Conservation (phyloP, 2,797 vertebrate genomes). For the Catharus ustulatus region DNA sequence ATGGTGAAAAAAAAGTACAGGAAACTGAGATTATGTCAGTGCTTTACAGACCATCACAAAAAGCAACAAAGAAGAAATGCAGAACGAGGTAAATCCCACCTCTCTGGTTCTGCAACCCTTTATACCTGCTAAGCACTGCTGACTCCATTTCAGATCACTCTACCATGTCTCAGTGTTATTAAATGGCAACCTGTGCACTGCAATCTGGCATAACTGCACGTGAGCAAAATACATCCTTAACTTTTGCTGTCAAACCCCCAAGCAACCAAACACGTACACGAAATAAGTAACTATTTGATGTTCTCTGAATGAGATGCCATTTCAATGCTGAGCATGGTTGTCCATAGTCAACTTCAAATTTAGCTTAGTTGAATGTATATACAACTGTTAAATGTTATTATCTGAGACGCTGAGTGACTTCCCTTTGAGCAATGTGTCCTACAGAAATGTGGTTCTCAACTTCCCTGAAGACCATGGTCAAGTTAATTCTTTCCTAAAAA, state of each 20-base stretch:
- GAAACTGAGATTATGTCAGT: not conserved
- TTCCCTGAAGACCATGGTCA: not conserved
- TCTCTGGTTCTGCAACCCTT: not conserved
- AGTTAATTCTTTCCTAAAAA: not conserved
- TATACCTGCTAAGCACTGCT: not conserved
- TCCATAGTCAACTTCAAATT: not conserved
- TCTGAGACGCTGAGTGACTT: not conserved
- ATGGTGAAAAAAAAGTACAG: not conserved
- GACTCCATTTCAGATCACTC: not conserved
- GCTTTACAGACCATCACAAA: not conserved
- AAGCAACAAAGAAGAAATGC: not conserved
- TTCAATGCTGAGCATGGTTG: not conserved
- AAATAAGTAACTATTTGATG: not conserved
- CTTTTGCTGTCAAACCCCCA: not conserved
- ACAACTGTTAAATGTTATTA: not conserved
- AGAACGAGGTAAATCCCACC: not conserved
- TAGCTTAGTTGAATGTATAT: not conserved
- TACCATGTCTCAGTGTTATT: not conserved
- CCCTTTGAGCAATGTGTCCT: not conserved
- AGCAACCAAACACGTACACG: not conserved
- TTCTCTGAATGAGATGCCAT: not conserved
- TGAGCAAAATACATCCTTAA: not conserved
- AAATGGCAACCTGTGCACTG: not conserved
- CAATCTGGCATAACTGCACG: not conserved
- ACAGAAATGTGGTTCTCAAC: not conserved